Evolutionary conservation across 2,888 invertebrate species (phyloP).

Genomic region (Macrosiphum euphorbiae): DNA sequence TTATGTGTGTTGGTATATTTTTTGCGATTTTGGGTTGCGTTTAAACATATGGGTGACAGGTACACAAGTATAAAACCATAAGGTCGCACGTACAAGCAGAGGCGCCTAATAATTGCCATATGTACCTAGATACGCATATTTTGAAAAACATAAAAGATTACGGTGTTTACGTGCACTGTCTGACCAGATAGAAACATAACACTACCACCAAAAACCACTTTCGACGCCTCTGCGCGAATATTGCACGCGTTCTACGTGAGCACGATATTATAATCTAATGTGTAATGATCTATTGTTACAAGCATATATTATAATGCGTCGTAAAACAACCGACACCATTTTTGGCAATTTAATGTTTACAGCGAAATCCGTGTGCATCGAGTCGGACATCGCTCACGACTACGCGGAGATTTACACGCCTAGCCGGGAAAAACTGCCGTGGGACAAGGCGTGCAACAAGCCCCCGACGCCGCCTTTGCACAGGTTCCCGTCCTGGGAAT

Average conservation of each 20-base stretch:
- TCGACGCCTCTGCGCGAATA: background rate
- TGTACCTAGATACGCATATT: no score
- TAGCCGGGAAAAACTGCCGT: conserved; percentile 78
- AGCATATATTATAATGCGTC: background rate
- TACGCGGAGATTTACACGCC: conserved; percentile 96
- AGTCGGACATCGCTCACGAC: conserved; percentile 80
- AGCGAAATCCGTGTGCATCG: conserved; percentile 70
- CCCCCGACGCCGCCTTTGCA: conserved; percentile 93
- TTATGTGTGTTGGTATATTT: no score
- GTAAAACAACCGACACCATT: no score
- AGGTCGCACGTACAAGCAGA: no score
- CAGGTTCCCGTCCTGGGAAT: conserved; percentile 94
- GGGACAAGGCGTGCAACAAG: conserved; percentile 70
- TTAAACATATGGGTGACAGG: no score
- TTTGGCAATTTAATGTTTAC: background rate
- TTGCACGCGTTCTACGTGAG: background rate
- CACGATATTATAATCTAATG: background rate
- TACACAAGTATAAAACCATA: no score
- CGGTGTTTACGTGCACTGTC: no score
- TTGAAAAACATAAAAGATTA: no score
- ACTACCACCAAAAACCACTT: background rate
- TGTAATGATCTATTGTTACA: background rate
- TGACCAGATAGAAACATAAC: no score
- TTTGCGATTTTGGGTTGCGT: no score
- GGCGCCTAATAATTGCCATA: no score